These are phyloP conservation scores for Neopipo cinnamomea DNA, from an alignment of 2,113 vertebrate genomes.

Conservation along the genomic window DNA sequence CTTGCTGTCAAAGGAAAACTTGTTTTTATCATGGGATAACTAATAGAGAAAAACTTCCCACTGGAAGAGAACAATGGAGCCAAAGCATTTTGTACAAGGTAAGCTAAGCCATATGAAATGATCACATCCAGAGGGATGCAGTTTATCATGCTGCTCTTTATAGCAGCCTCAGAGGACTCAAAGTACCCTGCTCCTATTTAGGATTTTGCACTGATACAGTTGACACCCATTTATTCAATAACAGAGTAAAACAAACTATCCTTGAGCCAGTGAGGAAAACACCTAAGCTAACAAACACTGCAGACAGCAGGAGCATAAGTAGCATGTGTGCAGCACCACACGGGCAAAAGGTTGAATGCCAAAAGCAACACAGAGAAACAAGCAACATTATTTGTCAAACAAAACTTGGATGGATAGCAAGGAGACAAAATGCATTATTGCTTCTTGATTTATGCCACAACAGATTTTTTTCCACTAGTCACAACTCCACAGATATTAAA, in stretches of 20 bases:
- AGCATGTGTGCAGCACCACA: not conserved
- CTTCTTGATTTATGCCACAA: not conserved
- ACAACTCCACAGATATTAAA: not conserved
- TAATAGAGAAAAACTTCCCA: not conserved
- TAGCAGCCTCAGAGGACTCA: not conserved
- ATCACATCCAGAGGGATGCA: not conserved
- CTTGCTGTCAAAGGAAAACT: not conserved
- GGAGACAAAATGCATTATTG: not conserved
- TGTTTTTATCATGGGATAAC: not conserved
- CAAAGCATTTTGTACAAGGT: not conserved
- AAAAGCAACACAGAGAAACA: not conserved
- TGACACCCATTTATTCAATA: not conserved
- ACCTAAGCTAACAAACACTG: not conserved
- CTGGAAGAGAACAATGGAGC: not conserved
- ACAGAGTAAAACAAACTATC: not conserved
- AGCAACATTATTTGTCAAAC: not conserved
- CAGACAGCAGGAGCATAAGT: not conserved
- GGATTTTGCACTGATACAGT: not conserved
- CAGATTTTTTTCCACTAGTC: not conserved
- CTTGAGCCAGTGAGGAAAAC: not conserved
- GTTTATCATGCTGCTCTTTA: not conserved
- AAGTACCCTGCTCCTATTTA: not conserved
- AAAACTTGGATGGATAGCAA: not conserved
- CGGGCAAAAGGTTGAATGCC: not conserved
- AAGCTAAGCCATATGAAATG: not conserved